Conservation (phyloP, 2,888 invertebrate genomes). For the Punctoribates punctum region DNA sequence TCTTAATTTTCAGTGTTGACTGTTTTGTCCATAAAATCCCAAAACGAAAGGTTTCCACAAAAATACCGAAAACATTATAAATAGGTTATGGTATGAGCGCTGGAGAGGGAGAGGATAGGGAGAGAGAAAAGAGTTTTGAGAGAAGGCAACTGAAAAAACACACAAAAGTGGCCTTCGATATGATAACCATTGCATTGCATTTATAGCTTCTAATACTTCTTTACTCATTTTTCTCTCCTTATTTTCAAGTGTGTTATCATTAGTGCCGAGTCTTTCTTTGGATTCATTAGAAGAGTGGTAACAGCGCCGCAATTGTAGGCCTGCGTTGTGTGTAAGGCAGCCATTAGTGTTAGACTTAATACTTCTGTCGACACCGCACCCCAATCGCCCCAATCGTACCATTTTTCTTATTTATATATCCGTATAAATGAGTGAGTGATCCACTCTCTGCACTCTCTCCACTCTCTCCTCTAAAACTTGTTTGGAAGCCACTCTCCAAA, state of each 20-base stretch:
- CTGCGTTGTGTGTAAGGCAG: background rate
- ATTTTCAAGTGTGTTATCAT: constrained; percentile 18
- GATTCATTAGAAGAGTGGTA: constrained; percentile 9
- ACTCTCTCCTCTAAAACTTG: background rate
- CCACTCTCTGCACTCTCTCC: background rate
- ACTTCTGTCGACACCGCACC: constrained; percentile 32
- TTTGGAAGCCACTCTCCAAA: background rate
- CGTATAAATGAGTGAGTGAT: constrained; percentile 6
- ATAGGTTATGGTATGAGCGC: constrained; percentile 1
- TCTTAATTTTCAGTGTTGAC: constrained; percentile 12
- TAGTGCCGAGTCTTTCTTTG: background rate
- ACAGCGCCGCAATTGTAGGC: constrained; percentile 15
- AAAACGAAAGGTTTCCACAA: background rate
- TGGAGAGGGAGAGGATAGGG: background rate
- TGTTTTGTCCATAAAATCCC: constrained; percentile 9
- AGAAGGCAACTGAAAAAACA: background rate
- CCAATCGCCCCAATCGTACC: constrained; percentile 10
- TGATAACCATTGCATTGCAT: background rate
- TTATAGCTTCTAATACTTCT: too few relatives aligned
- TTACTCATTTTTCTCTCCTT: background rate
- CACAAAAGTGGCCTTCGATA: background rate
- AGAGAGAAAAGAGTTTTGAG: background rate
- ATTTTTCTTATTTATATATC: constrained; percentile 19
- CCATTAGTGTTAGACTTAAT: constrained; percentile 28
- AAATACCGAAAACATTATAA: background rate